phyloP scores from a whole-genome alignment of 2,888 invertebrate species.

The Ophion costatus region DNA sequence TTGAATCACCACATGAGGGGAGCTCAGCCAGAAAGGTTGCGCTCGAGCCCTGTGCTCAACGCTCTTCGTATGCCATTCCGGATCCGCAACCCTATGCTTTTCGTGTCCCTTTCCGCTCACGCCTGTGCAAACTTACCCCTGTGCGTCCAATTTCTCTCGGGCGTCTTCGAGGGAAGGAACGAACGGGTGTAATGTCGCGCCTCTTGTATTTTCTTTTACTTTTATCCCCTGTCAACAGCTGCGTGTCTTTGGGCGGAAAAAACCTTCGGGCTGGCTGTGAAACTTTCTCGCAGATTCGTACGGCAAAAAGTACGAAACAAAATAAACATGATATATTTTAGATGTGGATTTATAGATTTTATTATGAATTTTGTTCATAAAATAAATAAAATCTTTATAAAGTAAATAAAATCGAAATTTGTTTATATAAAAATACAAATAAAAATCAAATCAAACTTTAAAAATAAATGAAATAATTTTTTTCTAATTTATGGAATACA shows the following conservation, averaged over 20 bases:
- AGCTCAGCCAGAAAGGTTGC: constrained; percentile 40
- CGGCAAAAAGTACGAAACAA: too few relatives aligned
- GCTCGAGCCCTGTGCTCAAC: constrained; percentile 2
- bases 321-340: too few relatives aligned
- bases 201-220: background rate
- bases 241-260: background rate
- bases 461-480: too few relatives aligned
- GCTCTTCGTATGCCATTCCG: constrained; percentile 14
- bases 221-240: background rate
- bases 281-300: too few relatives aligned
- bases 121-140: background rate
- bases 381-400: too few relatives aligned
- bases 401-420: too few relatives aligned
- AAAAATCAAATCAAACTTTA: too few relatives aligned
- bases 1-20: constrained; percentile 56
- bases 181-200: background rate
- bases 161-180: background rate
- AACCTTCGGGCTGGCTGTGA: background rate
- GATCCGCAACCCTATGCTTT: constrained; percentile 23
- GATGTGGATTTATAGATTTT: too few relatives aligned
- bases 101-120: background rate
- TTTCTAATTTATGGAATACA: too few relatives aligned
- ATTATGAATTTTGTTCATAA: too few relatives aligned
- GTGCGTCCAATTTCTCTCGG: background rate
- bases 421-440: too few relatives aligned